Evolutionary conservation across 2,113 vertebrate species (phyloP).

Genomic region (Lichenostomus cassidix): DNA sequence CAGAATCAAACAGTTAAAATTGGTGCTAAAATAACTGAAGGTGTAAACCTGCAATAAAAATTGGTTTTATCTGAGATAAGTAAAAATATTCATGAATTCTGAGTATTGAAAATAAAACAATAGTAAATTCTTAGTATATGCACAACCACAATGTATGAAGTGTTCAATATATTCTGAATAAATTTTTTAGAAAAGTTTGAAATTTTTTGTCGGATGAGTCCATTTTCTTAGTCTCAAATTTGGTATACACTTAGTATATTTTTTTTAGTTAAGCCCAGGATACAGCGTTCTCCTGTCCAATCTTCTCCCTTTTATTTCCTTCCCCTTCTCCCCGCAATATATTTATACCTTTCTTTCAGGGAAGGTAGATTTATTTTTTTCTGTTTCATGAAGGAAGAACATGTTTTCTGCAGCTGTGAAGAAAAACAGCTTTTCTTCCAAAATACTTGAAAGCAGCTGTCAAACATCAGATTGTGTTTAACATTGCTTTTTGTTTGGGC

Average conservation of each 20-base stretch:
- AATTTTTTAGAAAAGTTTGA: neutral
- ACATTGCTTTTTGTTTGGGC: neutral
- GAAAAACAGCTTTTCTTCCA: neutral
- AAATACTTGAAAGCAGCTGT: neutral
- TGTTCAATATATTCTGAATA: neutral
- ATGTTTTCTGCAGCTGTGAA: conserved; percentile 14
- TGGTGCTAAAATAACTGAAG: neutral
- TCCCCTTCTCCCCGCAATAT: accelerated
- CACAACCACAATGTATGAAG: neutral
- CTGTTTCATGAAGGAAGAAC: neutral
- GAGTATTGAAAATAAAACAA: neutral
- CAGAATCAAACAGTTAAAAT: neutral
- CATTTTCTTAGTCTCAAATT: neutral
- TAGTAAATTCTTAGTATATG: neutral
- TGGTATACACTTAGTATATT: neutral
- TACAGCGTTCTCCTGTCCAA: neutral
- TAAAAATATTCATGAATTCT: neutral
- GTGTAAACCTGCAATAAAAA: neutral
- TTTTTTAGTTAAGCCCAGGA: neutral
- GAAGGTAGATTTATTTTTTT: neutral
- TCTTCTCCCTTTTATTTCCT: neutral
- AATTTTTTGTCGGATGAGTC: neutral
- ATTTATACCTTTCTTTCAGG: neutral
- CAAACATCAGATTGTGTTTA: neutral
- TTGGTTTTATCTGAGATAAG: neutral